A percentile compares a stretch with the other conserved stretches of the same genome.
phyloP scores from a whole-genome alignment of 1,140 invertebrate species.

The Drosophila mauritiana region DNA sequence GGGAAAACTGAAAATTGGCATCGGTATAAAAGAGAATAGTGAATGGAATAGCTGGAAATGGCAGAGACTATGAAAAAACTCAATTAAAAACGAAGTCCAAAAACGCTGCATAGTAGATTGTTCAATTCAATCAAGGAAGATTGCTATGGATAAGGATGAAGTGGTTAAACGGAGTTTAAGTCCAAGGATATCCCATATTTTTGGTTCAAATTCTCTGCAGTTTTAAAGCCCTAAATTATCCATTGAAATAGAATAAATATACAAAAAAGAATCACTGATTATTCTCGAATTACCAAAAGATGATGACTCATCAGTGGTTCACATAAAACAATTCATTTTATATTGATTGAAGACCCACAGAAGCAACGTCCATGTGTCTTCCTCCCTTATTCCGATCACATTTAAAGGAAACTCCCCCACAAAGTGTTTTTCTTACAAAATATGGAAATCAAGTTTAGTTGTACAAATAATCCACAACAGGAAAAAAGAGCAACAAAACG shows the following conservation, averaged over 20 bases:
- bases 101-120: constrained; percentile 22
- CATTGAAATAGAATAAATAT: neutral
- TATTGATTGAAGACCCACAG: constrained; percentile 36
- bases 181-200: too few relatives aligned
- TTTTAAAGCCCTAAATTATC: neutral
- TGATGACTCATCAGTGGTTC: constrained; percentile 35
- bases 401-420: constrained; percentile 22
- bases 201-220: too few relatives aligned
- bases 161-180: constrained; percentile 7
- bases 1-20: constrained; percentile 42
- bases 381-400: constrained; percentile 26
- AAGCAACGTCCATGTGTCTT: constrained; percentile 3
- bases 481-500: constrained; percentile 23
- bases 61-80: constrained; percentile 45
- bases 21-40: constrained; percentile 33
- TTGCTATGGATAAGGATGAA: constrained; percentile 1
- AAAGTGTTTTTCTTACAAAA: constrained; percentile 35
- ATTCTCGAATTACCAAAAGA: constrained; percentile 26
- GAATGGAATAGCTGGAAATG: constrained; percentile 32
- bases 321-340: constrained; percentile 22
- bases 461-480: constrained; percentile 57
- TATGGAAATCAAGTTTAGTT: constrained; percentile 67
- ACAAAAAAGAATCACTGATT: neutral
- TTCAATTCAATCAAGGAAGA: constrained; percentile 42
- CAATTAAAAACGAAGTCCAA: constrained; percentile 45